phyloP scores from a whole-genome alignment of 2,888 invertebrate species.

The Drosophila borborema region DNA sequence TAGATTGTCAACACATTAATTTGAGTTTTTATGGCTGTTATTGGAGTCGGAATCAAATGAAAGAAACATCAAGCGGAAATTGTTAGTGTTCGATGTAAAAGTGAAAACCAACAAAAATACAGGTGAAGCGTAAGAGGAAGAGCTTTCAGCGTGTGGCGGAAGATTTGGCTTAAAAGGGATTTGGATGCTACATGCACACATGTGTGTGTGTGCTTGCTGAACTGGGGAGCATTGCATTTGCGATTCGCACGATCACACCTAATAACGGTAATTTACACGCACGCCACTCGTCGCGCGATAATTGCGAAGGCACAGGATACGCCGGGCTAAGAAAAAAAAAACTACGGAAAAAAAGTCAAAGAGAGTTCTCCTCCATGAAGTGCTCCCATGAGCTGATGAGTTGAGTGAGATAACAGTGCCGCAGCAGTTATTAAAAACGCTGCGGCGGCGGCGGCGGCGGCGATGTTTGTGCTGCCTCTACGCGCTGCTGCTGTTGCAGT shows the following conservation, averaged over 20 bases:
- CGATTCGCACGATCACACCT: conserved; percentile 81
- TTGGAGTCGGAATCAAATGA: conserved; percentile 5
- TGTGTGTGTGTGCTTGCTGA: conserved; percentile 10
- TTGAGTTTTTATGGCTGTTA: conserved; percentile 81
- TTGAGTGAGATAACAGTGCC: conserved; percentile 74
- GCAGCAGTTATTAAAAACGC: conserved; percentile 74
- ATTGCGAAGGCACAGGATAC: conserved; percentile 74
- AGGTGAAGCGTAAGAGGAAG: background rate
- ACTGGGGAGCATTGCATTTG: conserved; percentile 23
- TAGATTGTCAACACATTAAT: conserved; percentile 77
- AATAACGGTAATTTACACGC: conserved; percentile 84
- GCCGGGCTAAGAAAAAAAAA: conserved; percentile 7
- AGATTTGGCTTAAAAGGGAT: conserved; percentile 1
- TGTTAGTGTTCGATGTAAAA: conserved; percentile 44
- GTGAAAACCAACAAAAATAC: conserved; percentile 46
- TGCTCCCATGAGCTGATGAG: conserved; percentile 59
- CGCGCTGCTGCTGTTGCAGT: conserved; percentile 44
- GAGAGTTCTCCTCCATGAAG: conserved; percentile 7
- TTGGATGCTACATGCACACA: background rate
- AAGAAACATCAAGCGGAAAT: conserved; percentile 56
- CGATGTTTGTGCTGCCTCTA: conserved; percentile 48
- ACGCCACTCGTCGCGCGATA: conserved; percentile 77
- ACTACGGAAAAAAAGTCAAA: background rate
- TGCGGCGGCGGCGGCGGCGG: conserved; percentile 42
- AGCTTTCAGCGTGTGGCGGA: background rate